A percentile compares a stretch with the other conserved stretches of the same genome.
Evolutionary conservation across 2,113 vertebrate species (phyloP).

Genomic region (Zootoca vivipara): DNA sequence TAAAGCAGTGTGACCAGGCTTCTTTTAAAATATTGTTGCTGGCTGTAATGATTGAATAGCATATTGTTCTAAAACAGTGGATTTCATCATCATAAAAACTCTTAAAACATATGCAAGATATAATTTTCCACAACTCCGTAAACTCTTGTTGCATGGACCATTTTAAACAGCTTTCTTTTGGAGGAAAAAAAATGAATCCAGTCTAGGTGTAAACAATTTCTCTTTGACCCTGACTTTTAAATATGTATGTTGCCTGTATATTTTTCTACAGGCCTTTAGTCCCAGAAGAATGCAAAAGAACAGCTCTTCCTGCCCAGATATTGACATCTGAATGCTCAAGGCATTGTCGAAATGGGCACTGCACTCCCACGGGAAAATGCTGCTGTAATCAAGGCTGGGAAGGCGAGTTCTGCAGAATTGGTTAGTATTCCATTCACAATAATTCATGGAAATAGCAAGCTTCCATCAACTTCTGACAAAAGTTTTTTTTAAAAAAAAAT

Average conservation of each 20-base stretch:
- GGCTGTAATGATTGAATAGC: not conserved
- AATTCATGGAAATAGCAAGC: constrained; percentile 8
- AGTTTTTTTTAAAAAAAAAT: not conserved
- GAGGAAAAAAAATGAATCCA: not conserved
- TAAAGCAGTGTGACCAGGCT: not conserved
- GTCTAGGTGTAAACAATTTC: not conserved
- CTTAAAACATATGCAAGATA: not conserved
- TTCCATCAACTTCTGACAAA: constrained; percentile 17
- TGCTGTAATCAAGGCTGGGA: constrained; percentile 97
- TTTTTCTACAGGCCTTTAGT: constrained; percentile 82
- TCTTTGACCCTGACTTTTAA: constrained; percentile 31
- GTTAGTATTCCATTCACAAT: constrained; percentile 75
- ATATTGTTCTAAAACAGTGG: not conserved
- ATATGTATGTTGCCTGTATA: constrained; percentile 9
- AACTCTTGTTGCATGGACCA: not conserved
- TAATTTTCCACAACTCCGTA: not conserved
- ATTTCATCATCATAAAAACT: not conserved
- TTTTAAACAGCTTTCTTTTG: constrained; percentile 24
- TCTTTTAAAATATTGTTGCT: constrained; percentile 14
- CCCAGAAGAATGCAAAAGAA: constrained; percentile 92
- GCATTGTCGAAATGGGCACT: constrained; percentile 94
- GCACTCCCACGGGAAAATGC: constrained; percentile 91
- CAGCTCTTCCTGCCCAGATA: constrained; percentile 84
- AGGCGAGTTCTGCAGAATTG: constrained; percentile 92
- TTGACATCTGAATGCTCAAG: constrained; percentile 91